Conservation (phyloP, 2,888 invertebrate genomes). For the Bugulina stolonifera region DNA sequence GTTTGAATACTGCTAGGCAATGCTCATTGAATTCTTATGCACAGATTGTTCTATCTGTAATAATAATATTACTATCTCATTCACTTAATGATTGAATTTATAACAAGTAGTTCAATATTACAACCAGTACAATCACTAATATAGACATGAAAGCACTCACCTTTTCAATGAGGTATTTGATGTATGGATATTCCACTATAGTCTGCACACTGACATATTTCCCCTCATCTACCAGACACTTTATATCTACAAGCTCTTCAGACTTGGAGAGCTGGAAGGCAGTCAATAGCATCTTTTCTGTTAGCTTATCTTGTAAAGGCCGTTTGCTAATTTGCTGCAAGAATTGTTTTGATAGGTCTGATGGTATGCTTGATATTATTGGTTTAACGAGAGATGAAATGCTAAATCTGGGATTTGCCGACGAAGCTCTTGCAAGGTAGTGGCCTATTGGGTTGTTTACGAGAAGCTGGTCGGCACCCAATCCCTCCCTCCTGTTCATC, state of each 20-base stretch:
- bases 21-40: no score
- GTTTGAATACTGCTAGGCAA: no score
- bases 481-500: not conserved
- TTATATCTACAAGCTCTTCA: not conserved
- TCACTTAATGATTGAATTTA: no score
- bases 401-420: not conserved
- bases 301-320: constrained; percentile 1
- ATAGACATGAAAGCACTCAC: no score
- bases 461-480: not conserved
- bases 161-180: not conserved
- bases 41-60: no score
- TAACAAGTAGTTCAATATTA: no score
- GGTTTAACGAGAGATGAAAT: not conserved
- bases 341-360: not conserved
- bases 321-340: constrained; percentile 14
- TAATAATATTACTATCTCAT: no score
- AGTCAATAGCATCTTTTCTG: not conserved
- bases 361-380: not conserved
- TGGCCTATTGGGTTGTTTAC: not conserved
- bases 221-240: constrained; percentile 18
- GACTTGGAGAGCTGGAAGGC: not conserved
- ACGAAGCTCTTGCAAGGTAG: not conserved
- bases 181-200: constrained; percentile 15
- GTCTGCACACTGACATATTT: constrained; percentile 12
- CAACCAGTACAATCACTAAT: no score